Evolutionary conservation across 1,140 invertebrate species (phyloP).

Genomic region (Orchesella cincta): DNA sequence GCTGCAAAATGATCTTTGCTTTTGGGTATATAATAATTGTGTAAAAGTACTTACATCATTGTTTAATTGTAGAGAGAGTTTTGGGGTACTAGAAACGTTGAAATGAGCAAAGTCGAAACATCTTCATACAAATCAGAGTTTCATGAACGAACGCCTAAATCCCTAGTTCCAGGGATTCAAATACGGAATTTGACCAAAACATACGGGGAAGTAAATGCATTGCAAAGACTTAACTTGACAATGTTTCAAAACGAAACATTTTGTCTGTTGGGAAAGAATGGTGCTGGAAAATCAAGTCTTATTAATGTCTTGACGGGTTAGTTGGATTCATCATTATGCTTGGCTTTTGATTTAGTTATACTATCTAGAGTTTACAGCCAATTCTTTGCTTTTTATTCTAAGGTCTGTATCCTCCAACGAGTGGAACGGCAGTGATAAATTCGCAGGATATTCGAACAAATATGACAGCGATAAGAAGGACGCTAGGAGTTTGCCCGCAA

Average conservation of each 20-base stretch:
- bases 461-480: constrained; percentile 59
- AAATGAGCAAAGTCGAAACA: not conserved
- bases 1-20: not conserved
- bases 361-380: no score
- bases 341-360: no score
- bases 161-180: not conserved
- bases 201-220: not conserved
- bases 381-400: constrained; percentile 31
- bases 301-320: not conserved
- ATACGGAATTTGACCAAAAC: not conserved
- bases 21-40: no score
- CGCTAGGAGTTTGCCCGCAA: constrained; percentile 70
- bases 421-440: constrained; percentile 65
- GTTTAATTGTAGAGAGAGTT: not conserved
- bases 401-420: constrained; percentile 66
- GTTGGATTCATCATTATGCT: not conserved
- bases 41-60: not conserved
- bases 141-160: constrained; percentile 8
- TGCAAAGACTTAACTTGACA: not conserved
- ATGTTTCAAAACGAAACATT: constrained; percentile 25
- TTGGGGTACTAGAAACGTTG: not conserved
- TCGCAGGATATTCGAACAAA: constrained; percentile 64
- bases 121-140: not conserved
- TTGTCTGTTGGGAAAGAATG: constrained; percentile 17
- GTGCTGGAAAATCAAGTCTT: constrained; percentile 1